Conservation (phyloP, 1,140 invertebrate genomes). For the Zaprionus gabonicus region DNA sequence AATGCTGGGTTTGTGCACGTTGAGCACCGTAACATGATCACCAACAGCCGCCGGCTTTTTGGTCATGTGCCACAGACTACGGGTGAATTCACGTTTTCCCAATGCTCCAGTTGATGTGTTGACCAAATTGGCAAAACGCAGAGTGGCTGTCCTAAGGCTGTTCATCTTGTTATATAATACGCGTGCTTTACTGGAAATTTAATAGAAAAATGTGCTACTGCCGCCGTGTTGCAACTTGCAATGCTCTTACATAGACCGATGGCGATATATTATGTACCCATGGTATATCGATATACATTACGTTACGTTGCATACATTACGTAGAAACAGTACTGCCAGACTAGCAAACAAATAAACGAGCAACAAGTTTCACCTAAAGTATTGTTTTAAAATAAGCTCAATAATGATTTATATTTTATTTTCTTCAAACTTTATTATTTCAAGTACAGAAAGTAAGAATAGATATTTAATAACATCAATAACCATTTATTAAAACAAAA, state of each 20-base stretch:
- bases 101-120: constrained; percentile 84
- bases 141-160: constrained; percentile 87
- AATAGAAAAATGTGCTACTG: constrained; percentile 55
- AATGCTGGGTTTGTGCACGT: constrained; percentile 84
- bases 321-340: neutral
- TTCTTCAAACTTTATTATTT: neutral
- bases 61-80: constrained; percentile 89
- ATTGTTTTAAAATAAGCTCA: neutral
- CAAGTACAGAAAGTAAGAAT: neutral
- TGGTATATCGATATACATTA: constrained; percentile 10
- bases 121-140: constrained; percentile 85
- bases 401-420: neutral
- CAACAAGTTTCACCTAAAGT: neutral
- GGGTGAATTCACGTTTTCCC: constrained; percentile 87
- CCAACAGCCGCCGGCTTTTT: constrained; percentile 71
- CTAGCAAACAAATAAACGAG: neutral
- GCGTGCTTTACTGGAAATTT: constrained; percentile 28
- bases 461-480: neutral
- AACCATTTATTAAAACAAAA: neutral
- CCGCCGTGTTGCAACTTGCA: constrained; percentile 46
- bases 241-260: constrained; percentile 22
- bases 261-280: constrained; percentile 1
- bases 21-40: constrained; percentile 65
- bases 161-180: constrained; percentile 87
- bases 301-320: neutral